A percentile compares a stretch with the other conserved stretches of the same genome.
These are phyloP conservation scores for Apolygus lucorum DNA, from an alignment of 1,140 invertebrate species.

Conservation along the genomic window DNA sequence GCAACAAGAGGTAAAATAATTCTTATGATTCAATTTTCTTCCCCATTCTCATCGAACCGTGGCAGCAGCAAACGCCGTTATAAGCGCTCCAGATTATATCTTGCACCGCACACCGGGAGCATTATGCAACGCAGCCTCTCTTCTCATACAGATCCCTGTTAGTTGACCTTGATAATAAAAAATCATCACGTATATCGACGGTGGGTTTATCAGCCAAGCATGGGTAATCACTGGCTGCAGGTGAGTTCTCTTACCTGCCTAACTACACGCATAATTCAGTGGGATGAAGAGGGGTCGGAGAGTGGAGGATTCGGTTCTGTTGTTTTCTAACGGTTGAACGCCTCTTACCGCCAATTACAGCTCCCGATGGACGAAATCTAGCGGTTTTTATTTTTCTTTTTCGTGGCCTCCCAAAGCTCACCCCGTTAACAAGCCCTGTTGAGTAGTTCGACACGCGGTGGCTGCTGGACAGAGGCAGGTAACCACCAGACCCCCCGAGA, in stretches of 20 bases:
- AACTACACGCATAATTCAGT: neutral
- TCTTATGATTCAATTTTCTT: too few relatives aligned
- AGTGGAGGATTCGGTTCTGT: neutral
- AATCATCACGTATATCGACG: neutral
- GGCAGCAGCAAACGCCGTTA: neutral
- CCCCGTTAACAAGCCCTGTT: too few relatives aligned
- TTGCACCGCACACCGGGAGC: neutral
- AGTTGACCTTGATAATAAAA: neutral
- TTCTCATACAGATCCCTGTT: neutral
- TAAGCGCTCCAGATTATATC: neutral
- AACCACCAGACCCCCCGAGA: too few relatives aligned
- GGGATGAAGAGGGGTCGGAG: neutral
- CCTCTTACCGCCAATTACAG: neutral
- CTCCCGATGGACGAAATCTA: neutral
- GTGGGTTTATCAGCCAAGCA: neutral
- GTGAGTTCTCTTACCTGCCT: neutral
- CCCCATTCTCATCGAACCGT: too few relatives aligned
- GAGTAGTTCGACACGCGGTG: too few relatives aligned
- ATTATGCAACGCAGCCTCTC: neutral
- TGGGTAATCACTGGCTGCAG: neutral
- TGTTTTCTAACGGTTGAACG: neutral
- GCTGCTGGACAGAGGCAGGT: too few relatives aligned
- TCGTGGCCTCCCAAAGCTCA: too few relatives aligned
- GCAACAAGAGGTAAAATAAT: too few relatives aligned
- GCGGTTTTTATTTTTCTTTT: neutral